phyloP scores from a whole-genome alignment of 2,797 vertebrate genomes.

The Agapornis canus region DNA sequence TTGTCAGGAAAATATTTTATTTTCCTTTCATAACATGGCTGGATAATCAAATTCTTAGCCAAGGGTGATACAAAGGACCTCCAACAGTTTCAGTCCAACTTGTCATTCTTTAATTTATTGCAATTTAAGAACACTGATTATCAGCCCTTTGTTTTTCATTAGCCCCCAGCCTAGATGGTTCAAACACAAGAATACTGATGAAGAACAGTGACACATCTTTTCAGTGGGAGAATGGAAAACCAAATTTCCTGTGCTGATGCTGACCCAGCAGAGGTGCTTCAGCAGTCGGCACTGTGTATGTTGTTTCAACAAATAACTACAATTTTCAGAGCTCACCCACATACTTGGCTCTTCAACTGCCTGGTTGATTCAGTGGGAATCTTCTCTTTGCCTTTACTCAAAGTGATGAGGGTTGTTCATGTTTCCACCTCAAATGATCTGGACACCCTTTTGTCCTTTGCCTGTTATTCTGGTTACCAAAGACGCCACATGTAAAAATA shows the following conservation, averaged over 20 bases:
- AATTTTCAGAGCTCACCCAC: background rate
- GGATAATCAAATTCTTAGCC: conserved; percentile 5
- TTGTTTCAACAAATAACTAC: background rate
- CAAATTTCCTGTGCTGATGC: background rate
- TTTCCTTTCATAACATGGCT: conserved; percentile 21
- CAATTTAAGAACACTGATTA: background rate
- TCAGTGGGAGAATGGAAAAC: background rate
- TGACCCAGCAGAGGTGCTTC: background rate
- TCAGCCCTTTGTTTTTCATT: conserved; percentile 17
- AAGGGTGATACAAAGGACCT: background rate
- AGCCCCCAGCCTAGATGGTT: background rate
- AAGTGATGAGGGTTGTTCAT: background rate
- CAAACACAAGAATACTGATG: background rate
- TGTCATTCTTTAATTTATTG: conserved; percentile 19
- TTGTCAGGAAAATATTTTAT: conserved; percentile 27
- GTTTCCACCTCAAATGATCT: background rate
- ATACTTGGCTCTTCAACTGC: background rate
- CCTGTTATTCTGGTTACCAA: background rate
- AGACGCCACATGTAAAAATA: background rate
- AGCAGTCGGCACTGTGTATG: background rate
- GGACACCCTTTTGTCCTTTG: background rate
- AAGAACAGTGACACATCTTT: background rate
- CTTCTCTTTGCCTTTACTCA: background rate
- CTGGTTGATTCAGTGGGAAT: background rate
- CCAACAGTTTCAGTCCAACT: conserved; percentile 22